Conservation (phyloP, 2,888 invertebrate genomes). For the Polymixis lichenea region DNA sequence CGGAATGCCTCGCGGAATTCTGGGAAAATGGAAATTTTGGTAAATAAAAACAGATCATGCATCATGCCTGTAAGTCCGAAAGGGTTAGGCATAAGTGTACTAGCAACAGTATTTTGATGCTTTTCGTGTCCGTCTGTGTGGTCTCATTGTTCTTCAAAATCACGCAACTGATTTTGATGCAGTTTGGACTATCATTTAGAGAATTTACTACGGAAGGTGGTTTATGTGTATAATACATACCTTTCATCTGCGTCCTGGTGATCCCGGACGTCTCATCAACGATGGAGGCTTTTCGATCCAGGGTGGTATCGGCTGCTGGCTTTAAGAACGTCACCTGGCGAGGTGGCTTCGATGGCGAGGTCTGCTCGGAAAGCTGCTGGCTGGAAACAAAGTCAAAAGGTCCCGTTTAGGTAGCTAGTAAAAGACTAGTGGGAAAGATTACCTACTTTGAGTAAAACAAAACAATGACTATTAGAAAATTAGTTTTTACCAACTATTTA, state of each 20-base stretch:
- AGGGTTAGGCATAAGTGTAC: too few relatives aligned
- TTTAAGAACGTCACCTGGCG: slow-evolving; percentile 87
- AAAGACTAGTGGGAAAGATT: not conserved
- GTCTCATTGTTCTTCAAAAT: too few relatives aligned
- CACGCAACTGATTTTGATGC: too few relatives aligned
- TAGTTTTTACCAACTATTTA: slow-evolving; percentile 5
- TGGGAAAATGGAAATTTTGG: slow-evolving; percentile 70
- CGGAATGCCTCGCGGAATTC: slow-evolving; percentile 97
- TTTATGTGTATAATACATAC: slow-evolving; percentile 69
- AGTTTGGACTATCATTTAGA: too few relatives aligned
- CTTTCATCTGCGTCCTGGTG: slow-evolving; percentile 95
- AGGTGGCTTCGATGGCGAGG: slow-evolving; percentile 74
- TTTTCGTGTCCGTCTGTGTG: too few relatives aligned
- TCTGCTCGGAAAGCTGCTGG: slow-evolving; percentile 76
- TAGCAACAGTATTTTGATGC: too few relatives aligned
- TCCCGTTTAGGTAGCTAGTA: not conserved
- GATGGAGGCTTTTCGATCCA: slow-evolving; percentile 87
- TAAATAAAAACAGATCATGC: not conserved
- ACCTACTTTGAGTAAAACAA: not conserved
- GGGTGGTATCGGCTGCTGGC: slow-evolving; percentile 85
- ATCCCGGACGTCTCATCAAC: slow-evolving; percentile 88
- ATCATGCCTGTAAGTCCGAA: too few relatives aligned
- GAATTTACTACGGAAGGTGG: too few relatives aligned
- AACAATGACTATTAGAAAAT: slow-evolving; percentile 23
- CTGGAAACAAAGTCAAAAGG: slow-evolving; percentile 66